phyloP scores from a whole-genome alignment of 2,888 invertebrate genomes.

The Oligia strigilis region DNA sequence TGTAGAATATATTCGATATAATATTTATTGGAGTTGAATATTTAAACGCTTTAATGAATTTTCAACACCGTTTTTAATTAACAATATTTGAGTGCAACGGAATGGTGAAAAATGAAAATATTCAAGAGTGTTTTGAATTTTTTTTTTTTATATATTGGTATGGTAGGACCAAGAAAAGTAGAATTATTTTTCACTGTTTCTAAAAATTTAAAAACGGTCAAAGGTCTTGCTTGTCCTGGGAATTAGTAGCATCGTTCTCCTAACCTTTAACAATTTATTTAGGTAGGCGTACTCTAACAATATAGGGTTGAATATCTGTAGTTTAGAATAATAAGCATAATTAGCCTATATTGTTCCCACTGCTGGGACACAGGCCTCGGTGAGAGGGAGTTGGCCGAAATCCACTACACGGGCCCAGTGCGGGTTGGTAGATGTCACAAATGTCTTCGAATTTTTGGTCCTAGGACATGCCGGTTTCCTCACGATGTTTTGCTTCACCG shows the following conservation, averaged over 20 bases:
- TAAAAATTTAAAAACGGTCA: neutral
- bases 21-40: constrained; percentile 66
- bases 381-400: no score
- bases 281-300: neutral
- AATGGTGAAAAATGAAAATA: neutral
- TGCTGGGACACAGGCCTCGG: no score
- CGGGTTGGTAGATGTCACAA: no score
- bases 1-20: constrained; percentile 62
- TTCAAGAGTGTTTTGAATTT: neutral
- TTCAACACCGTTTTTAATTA: constrained; percentile 49
- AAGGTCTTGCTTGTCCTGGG: neutral
- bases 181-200: neutral
- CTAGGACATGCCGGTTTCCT: no score
- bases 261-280: no score
- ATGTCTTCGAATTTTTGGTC: no score
- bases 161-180: neutral
- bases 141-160: neutral
- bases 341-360: no score
- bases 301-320: neutral
- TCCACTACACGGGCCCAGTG: no score
- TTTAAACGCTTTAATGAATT: constrained; percentile 56
- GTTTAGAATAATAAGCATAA: no score
- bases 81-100: constrained; percentile 1
- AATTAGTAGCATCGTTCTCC: neutral
- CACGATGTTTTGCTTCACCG: no score